Evolutionary conservation across 2,797 vertebrate species (phyloP).

Genomic region (Phyllotis vaccarum): DNA sequence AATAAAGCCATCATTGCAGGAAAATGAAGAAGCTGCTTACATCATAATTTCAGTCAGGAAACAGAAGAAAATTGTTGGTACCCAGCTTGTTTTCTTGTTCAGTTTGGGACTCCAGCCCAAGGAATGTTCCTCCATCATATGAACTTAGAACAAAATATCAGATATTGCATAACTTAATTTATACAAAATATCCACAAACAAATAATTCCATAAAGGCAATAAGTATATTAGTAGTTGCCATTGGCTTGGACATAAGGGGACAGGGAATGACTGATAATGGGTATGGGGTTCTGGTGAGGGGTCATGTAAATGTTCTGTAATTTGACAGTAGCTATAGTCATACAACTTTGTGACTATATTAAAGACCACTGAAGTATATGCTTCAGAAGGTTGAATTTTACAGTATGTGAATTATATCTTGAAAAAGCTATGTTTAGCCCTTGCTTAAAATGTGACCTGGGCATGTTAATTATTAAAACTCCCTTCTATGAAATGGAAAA

Average conservation of each 20-base stretch:
- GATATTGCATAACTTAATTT: neutral
- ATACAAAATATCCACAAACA: neutral
- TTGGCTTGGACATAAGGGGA: neutral
- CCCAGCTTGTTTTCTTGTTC: neutral
- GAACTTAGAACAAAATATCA: neutral
- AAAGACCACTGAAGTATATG: neutral
- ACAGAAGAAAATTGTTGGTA: neutral
- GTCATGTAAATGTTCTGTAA: neutral
- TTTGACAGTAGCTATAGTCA: constrained; percentile 5
- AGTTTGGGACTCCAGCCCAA: neutral
- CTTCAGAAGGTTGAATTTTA: constrained; percentile 9
- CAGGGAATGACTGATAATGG: neutral
- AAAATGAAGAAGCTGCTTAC: neutral
- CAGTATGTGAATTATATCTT: neutral
- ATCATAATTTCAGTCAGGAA: neutral
- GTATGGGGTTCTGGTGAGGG: neutral
- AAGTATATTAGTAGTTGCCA: neutral
- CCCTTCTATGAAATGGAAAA: constrained; percentile 13
- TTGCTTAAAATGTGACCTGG: constrained; percentile 4
- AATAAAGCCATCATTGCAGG: neutral
- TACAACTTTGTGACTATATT: neutral
- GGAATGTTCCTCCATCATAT: neutral
- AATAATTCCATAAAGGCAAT: neutral
- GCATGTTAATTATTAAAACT: constrained; percentile 11
- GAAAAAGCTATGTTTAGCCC: neutral